Evolutionary conservation across 1,140 invertebrate genomes (phyloP), one percentile per base, ranked within the genome.

Genomic region (Drosophila oshimai): DNA sequence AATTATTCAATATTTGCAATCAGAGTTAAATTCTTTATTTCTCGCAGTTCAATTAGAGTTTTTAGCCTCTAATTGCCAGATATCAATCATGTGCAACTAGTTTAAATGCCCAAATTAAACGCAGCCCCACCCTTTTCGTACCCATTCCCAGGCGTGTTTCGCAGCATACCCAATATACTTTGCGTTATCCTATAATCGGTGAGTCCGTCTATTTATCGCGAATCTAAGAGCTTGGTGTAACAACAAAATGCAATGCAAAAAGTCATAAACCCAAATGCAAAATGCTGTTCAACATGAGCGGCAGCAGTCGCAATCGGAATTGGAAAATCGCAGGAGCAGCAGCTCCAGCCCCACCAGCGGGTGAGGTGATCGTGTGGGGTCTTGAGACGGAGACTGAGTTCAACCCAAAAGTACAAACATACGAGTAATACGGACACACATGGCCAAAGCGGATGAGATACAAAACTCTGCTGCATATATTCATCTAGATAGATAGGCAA

Each of bases 211-310:
- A 50, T 41, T 50, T 71, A 79, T 79, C 72, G 54, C 13, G 7
- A 24, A 81, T 81, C 77, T 72, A 22, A 53, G 17, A 36, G n/a
- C 22, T 53, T 20, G 53, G 54, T 75, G 54, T 74, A 72, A 54
- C 73, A 80, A 46, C 60, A 67, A 65, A 58, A 67, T 50, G 44
- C 42, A 26, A 50, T 67, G 68, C 28, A 36, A 50, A 69, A 42
- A 60, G 33, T 37, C 49, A 64, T 47, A 47, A 51, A 49, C 49
- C 47, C 20, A 44, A 62, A 81, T 57, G 65, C 72, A 81, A 80
- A 60, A 81, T 46, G 77, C 57, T 55, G 58, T 75, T 78, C 39
- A 79, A 74, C 61, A 55, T 79, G 75, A 62, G 64, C 76, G 31
- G 64, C 64, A 34, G 72, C 72, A 46, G 49, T 22, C 22, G 58